A percentile compares a stretch with the other conserved stretches of the same genome.
Evolutionary conservation across 1,140 invertebrate genomes (phyloP).

Genomic region (Ostrea edulis): DNA sequence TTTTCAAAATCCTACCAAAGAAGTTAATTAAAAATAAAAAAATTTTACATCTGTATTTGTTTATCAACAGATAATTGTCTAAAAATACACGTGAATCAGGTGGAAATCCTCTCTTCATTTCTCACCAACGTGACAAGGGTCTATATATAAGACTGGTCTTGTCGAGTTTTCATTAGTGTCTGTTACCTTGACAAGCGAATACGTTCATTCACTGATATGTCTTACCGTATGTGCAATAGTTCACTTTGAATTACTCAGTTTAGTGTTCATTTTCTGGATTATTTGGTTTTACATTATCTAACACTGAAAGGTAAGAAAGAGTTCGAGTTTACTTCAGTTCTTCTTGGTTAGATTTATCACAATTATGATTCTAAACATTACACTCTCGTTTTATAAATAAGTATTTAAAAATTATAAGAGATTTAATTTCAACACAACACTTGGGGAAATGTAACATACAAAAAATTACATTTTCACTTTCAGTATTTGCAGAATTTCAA

Average conservation of each 20-base stretch:
- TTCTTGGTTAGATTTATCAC: background rate
- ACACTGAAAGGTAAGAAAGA: background rate
- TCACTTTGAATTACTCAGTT: background rate
- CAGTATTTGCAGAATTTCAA: no score
- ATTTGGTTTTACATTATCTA: background rate
- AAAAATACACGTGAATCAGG: background rate
- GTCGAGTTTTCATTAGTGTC: background rate
- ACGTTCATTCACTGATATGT: background rate
- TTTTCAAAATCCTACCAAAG: no score
- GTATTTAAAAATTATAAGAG: no score
- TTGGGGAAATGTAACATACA: no score
- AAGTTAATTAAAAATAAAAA: background rate
- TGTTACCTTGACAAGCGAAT: background rate
- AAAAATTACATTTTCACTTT: no score
- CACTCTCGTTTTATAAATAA: no score
- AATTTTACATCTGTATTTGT: background rate
- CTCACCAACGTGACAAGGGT: background rate
- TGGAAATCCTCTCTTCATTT: background rate
- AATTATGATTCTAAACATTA: no score
- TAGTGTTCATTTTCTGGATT: background rate
- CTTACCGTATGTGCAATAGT: background rate
- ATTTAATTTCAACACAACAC: no score
- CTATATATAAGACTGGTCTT: background rate
- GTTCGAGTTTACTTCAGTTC: background rate
- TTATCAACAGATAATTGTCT: background rate